These are phyloP conservation scores for Oeneis ivallda DNA, from an alignment of 2,888 invertebrate genomes.

Conservation along the genomic window DNA sequence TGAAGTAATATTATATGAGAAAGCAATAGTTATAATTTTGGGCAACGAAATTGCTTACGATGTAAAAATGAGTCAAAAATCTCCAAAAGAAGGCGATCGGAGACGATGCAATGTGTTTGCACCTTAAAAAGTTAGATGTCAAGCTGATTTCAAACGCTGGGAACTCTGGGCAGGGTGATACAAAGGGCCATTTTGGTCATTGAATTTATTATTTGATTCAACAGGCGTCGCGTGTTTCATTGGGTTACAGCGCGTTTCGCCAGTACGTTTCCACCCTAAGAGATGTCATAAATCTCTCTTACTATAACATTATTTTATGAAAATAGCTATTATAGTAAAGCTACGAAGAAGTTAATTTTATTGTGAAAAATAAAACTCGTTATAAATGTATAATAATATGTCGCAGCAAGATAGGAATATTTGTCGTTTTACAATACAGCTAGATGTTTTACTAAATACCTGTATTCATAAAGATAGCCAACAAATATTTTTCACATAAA, in stretches of 20 bases:
- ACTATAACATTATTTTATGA: conserved; percentile 23
- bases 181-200: neutral
- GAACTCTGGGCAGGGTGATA: too few relatives aligned
- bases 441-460: conserved; percentile 13
- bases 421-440: conserved; percentile 12
- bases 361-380: conserved; percentile 17
- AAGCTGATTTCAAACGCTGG: neutral
- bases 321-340: conserved; percentile 23
- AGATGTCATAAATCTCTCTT: conserved; percentile 17
- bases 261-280: conserved; percentile 2
- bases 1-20: too few relatives aligned
- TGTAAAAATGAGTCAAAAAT: neutral
- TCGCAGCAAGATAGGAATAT: conserved; percentile 4
- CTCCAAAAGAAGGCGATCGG: too few relatives aligned
- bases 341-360: conserved; percentile 18
- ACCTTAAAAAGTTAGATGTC: neutral
- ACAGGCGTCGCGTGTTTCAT: too few relatives aligned
- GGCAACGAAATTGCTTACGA: neutral
- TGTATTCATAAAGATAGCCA: neutral
- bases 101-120: neutral
- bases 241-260: neutral
- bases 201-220: too few relatives aligned
- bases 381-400: conserved; percentile 12
- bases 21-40: too few relatives aligned
- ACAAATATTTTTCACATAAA: neutral